Percentiles rank a stretch among this genome's conserved stretches.
Evolutionary conservation across 2,888 invertebrate genomes (phyloP).

Genomic region (Imbricaverruca yamaguchii): DNA sequence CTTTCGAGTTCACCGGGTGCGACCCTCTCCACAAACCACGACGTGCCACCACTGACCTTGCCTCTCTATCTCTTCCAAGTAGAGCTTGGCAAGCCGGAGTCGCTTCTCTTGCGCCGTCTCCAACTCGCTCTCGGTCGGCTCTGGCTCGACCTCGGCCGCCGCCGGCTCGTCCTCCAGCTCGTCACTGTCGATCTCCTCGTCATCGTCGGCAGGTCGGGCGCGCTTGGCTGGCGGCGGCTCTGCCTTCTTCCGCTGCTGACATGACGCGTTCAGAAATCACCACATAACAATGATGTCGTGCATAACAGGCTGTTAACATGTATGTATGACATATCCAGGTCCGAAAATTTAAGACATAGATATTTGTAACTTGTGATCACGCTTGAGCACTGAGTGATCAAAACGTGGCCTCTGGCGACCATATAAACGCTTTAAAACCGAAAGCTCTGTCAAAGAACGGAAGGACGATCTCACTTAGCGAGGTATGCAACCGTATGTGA

Average conservation of each 20-base stretch:
- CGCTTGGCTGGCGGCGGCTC: background rate
- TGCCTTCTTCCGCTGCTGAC: background rate
- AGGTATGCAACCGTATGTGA: too few relatives aligned
- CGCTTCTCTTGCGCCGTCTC: slow-evolving; percentile 88
- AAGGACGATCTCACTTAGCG: too few relatives aligned
- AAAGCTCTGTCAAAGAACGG: too few relatives aligned
- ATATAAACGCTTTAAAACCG: too few relatives aligned
- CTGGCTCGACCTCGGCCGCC: background rate
- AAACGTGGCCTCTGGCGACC: too few relatives aligned
- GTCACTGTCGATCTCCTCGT: slow-evolving; percentile 31
- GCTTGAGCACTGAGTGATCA: too few relatives aligned
- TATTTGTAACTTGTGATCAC: too few relatives aligned
- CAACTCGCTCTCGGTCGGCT: slow-evolving; percentile 33
- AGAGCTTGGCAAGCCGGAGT: slow-evolving; percentile 78
- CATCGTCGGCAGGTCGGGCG: background rate
- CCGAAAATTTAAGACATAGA: too few relatives aligned
- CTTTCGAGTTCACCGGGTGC: too few relatives aligned
- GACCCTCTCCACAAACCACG: too few relatives aligned
- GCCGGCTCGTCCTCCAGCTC: slow-evolving; percentile 27
- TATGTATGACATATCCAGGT: too few relatives aligned
- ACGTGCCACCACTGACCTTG: slow-evolving; percentile 49
- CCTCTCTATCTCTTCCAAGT: slow-evolving; percentile 74
- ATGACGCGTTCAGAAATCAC: background rate
- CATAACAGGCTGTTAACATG: too few relatives aligned
- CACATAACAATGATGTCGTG: background rate